phyloP scores from a whole-genome alignment of 2,888 invertebrate species.

The Tolmerus cingulatus region DNA sequence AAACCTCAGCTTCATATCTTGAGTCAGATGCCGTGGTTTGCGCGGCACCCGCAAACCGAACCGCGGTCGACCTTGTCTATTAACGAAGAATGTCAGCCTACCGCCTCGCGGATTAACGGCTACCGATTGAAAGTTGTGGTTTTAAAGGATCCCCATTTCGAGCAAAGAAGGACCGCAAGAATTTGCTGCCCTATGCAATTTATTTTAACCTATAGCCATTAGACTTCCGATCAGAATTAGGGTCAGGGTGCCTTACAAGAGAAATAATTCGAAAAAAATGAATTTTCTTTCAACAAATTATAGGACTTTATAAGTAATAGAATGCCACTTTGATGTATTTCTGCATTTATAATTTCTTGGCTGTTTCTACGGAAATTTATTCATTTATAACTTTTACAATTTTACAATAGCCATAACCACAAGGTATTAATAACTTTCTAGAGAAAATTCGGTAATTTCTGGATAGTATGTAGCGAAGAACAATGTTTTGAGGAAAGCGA shows the following conservation, averaged over 20 bases:
- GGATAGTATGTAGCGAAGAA: too few relatives aligned
- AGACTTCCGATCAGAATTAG: neutral
- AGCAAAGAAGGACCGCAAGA: neutral
- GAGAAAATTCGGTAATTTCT: too few relatives aligned
- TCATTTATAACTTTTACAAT: too few relatives aligned
- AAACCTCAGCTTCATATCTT: neutral
- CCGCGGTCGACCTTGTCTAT: conserved; percentile 13
- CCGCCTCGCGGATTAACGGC: neutral
- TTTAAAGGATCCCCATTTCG: neutral
- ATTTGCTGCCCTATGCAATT: neutral
- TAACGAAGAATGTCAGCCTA: neutral
- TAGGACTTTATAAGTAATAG: too few relatives aligned
- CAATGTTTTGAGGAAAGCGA: too few relatives aligned
- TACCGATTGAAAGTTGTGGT: neutral
- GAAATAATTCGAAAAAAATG: neutral
- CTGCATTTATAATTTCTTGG: too few relatives aligned
- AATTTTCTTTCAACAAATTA: too few relatives aligned
- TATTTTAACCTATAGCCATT: neutral
- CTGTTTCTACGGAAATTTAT: too few relatives aligned
- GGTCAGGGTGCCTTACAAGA: neutral
- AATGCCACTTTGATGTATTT: too few relatives aligned
- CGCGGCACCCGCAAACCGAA: neutral
- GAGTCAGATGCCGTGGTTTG: neutral
- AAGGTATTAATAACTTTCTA: too few relatives aligned
- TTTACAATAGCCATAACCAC: too few relatives aligned